Conservation (phyloP, 1,140 invertebrate species). For the Diorhabda sublineata region DNA sequence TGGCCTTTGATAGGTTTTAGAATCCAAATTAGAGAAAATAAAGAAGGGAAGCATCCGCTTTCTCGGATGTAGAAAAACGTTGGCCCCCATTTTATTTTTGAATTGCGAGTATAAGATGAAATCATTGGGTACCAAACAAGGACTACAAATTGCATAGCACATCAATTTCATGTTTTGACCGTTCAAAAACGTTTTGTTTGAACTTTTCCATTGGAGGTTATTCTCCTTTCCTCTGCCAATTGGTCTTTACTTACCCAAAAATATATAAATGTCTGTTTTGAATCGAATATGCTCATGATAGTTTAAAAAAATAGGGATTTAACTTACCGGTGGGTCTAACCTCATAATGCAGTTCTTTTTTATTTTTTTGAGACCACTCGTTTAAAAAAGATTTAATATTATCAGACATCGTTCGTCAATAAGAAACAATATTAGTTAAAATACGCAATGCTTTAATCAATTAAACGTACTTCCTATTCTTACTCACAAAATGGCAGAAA, state of each 20-base stretch:
- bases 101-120: too few relatives aligned
- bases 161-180: not conserved
- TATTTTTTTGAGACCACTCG: constrained; percentile 81
- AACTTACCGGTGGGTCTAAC: constrained; percentile 71
- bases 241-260: not conserved
- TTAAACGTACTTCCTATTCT: too few relatives aligned
- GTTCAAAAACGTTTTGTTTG: not conserved
- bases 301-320: constrained; percentile 9
- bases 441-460: too few relatives aligned
- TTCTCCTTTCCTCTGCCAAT: not conserved
- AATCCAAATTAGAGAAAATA: too few relatives aligned
- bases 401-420: constrained; percentile 52
- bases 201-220: not conserved
- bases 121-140: too few relatives aligned
- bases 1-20: not conserved
- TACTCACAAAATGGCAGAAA: too few relatives aligned
- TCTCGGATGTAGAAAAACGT: too few relatives aligned
- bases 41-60: too few relatives aligned
- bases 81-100: too few relatives aligned
- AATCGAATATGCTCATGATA: not conserved
- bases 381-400: constrained; percentile 80
- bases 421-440: too few relatives aligned
- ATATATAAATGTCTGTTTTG: not conserved
- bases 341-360: constrained; percentile 73
- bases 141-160: not conserved